These are phyloP conservation scores for Trissoscelio sp. DNA, from an alignment of 2,888 invertebrate species.

Conservation along the genomic window DNA sequence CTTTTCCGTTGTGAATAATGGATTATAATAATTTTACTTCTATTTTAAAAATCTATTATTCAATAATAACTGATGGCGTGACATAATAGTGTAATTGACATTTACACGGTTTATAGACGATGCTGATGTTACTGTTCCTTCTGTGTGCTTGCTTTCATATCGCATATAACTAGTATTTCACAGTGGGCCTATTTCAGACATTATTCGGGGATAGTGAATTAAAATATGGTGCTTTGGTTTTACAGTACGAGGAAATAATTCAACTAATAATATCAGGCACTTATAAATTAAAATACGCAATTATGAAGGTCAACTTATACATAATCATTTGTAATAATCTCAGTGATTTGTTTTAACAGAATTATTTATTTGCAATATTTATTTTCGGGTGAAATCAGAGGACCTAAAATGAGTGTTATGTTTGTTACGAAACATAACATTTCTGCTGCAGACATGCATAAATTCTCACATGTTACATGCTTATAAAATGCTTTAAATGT, in stretches of 20 bases:
- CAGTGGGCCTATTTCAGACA: slow-evolving; percentile 57
- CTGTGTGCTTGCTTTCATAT: slow-evolving; percentile 43
- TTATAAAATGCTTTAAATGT: slow-evolving; percentile 17
- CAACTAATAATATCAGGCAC: no score
- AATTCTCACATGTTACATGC: no score
- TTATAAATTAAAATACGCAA: no score
- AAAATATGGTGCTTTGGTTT: slow-evolving; percentile 69
- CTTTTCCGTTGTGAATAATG: no score
- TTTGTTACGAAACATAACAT: slow-evolving; percentile 32
- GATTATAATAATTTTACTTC: no score
- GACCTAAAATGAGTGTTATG: slow-evolving; percentile 42
- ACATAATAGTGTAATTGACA: no score
- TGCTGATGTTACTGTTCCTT: not conserved
- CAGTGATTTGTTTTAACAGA: slow-evolving; percentile 7
- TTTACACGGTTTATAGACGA: no score
- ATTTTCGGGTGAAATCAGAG: not conserved
- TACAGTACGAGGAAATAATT: slow-evolving; percentile 1
- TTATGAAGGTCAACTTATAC: not conserved
- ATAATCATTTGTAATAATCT: slow-evolving; percentile 3
- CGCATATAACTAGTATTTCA: slow-evolving; percentile 58
- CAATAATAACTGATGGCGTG: no score
- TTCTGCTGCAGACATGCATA: slow-evolving; percentile 35
- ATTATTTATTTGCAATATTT: slow-evolving; percentile 26
- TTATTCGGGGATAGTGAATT: slow-evolving; percentile 57
- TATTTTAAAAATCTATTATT: no score